Evolutionary conservation across 2,888 invertebrate genomes (phyloP).

Genomic region (Pseudeuparius sepicola): DNA sequence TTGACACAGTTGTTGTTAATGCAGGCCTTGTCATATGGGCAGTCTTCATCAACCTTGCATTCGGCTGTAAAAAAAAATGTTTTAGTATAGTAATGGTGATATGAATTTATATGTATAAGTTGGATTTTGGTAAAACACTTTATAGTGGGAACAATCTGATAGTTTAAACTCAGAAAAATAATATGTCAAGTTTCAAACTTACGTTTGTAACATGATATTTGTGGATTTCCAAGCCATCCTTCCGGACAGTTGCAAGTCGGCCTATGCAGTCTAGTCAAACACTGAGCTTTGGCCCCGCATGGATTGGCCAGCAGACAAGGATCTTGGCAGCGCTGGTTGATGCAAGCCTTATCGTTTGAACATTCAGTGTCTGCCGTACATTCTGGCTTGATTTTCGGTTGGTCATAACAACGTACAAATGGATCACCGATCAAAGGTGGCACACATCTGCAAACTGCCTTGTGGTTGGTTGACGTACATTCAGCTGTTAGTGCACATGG

Average conservation of each 20-base stretch:
- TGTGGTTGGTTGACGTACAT: conserved; percentile 66
- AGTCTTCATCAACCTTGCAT: conserved; percentile 67
- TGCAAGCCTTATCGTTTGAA: conserved; percentile 66
- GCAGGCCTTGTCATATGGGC: conserved; percentile 77
- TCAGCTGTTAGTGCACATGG: conserved; percentile 71
- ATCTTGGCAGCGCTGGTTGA: conserved; percentile 67
- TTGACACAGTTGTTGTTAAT: conserved; percentile 69
- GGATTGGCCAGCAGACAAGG: conserved; percentile 69
- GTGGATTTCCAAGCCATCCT: conserved; percentile 82
- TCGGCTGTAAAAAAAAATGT: conserved; percentile 50
- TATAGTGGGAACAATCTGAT: too few species aligned
- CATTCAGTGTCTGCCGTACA: conserved; percentile 70
- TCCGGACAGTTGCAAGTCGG: conserved; percentile 77
- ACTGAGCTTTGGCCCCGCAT: conserved; percentile 73
- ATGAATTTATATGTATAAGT: background rate
- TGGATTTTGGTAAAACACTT: background rate
- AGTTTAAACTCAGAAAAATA: too few species aligned
- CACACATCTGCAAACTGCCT: conserved; percentile 68
- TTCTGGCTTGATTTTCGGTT: conserved; percentile 46
- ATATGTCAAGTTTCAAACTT: too few species aligned
- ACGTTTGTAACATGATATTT: conserved; percentile 79
- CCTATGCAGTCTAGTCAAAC: conserved; percentile 65
- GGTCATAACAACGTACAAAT: conserved; percentile 61
- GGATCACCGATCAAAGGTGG: conserved; percentile 68
- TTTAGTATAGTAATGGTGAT: too few species aligned